Base-by-base conservation (phyloP, 2,113 vertebrate species). In the Anoplopoma fimbria region DNA sequence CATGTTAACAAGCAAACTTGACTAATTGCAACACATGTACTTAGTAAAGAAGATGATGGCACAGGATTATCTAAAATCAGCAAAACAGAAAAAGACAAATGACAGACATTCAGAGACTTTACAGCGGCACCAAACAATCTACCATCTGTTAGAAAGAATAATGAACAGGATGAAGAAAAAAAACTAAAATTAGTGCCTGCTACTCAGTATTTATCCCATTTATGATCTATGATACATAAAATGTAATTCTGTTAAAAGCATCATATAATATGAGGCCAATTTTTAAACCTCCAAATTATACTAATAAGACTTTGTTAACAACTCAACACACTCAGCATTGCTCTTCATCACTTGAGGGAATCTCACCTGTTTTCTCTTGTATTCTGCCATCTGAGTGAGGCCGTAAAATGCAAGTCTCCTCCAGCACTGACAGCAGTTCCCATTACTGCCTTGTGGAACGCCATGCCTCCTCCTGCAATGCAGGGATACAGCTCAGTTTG, bases 381-480 rank as follows among this genome's bases (percentile, higher is more conserved):
- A 91, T 83, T 96, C 88, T 93, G 93, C 91, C 87, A 96, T 92
- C 74, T 95, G 94, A 74, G 95, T 96, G 76, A 95, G 93, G 87
- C 95, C 94, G 88, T 95, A 95, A 86, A 97, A 90, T 64, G 94
- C 93, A 96, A 93, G 63, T 94, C 93, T 78, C 94, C 95, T 84
- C 94, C 95, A 82, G 95, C 96, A 89, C 95, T 86, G 87, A 97
- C 93, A 92, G 93, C 63, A 23, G 94, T 93, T 87, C 96, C 95
- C 92, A 95, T 97, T 86, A 94, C 92, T 76, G 93, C 95, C 91
- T 95, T 96, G 68, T 79, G 95, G 94, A 96, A 96, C 77, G 95
- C 95, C 95, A 96, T 96, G 89, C 93, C 86, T 87, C 69, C 69
- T 79, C 80, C 86, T 85, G 81, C 63, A 82, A 61, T 58, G 71